These are phyloP conservation scores for Fratercula arctica DNA, from an alignment of 2,797 vertebrate species.

Conservation along the genomic window DNA sequence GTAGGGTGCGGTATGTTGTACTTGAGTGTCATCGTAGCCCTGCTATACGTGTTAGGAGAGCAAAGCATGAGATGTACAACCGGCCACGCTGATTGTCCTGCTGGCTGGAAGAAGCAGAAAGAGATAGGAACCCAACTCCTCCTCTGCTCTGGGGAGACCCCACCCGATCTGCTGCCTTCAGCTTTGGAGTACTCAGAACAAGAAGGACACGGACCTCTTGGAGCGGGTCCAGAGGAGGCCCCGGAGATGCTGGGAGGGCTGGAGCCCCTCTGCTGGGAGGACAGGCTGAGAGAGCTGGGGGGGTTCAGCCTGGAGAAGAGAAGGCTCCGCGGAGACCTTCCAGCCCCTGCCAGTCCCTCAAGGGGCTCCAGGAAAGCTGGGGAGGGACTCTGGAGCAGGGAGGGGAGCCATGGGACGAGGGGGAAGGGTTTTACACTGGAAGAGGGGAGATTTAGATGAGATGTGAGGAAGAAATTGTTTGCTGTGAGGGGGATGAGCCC, in stretches of 20 bases:
- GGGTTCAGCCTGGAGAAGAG: background rate
- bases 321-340: too few species aligned
- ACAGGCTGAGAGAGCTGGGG: background rate
- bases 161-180: background rate
- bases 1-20: background rate
- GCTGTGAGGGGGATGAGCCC: too few species aligned
- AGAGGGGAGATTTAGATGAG: too few species aligned
- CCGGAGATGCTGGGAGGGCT: background rate
- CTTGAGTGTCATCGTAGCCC: background rate
- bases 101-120: background rate
- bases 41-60: background rate
- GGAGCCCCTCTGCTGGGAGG: background rate
- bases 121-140: background rate
- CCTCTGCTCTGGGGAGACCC: background rate
- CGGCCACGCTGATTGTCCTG: rapidly evolving
- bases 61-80: rapidly evolving
- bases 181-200: background rate
- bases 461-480: too few species aligned
- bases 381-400: too few species aligned
- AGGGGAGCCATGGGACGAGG: too few species aligned
- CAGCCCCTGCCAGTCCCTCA: too few species aligned
- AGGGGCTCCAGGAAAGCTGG: too few species aligned
- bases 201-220: background rate
- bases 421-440: too few species aligned
- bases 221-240: background rate